phyloP scores from a whole-genome alignment of 1,140 invertebrate genomes.

The Protaetia brevitarsis region DNA sequence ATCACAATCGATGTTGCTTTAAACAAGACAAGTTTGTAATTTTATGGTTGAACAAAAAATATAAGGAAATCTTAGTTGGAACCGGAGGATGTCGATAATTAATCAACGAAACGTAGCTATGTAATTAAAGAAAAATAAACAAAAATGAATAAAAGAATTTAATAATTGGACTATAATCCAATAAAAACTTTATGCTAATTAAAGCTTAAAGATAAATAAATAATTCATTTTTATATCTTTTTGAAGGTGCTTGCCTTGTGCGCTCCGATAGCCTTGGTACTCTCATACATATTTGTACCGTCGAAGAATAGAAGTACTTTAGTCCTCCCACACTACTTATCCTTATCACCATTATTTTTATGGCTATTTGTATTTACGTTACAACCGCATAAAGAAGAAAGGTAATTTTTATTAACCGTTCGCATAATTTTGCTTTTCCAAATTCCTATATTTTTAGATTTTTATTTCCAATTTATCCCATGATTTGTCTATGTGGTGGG shows the following conservation, averaged over 20 bases:
- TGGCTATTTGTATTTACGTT: conserved; percentile 89
- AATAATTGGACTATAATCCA: no score
- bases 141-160: no score
- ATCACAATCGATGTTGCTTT: no score
- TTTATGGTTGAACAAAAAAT: no score
- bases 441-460: conserved; percentile 61
- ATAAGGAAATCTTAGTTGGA: no score
- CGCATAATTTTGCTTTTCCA: not conserved
- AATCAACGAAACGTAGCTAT: no score
- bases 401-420: conserved; percentile 54
- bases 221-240: conserved; percentile 8
- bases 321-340: conserved; percentile 69
- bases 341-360: conserved; percentile 74
- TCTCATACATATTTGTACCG: conserved; percentile 54
- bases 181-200: no score
- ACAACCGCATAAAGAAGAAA: conserved; percentile 86
- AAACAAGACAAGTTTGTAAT: no score
- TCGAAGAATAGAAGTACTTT: conserved; percentile 61
- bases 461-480: conserved; percentile 94
- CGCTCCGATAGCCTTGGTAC: conserved; percentile 51
- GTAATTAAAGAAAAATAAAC: no score
- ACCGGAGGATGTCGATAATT: no score
- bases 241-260: conserved; percentile 59
- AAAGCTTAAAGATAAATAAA: no score
- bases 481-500: conserved; percentile 84